Evolutionary conservation across 2,113 vertebrate species (phyloP), one percentile per base, ranked within the genome.

Genomic region (Microtus ochrogaster): DNA sequence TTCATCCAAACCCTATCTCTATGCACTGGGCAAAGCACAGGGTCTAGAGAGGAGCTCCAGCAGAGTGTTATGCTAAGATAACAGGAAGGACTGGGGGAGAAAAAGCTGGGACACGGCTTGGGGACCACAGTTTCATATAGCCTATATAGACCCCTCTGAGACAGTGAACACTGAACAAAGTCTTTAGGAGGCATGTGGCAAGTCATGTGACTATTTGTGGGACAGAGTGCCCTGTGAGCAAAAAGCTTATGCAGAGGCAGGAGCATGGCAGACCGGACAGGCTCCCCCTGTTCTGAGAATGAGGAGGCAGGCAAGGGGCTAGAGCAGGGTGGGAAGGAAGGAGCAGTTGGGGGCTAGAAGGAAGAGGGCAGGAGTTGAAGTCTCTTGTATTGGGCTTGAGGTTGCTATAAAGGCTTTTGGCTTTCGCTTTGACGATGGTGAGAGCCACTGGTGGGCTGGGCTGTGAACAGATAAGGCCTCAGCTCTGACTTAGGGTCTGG

Each of bases 221-320:
- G 11, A 8, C 19, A 30, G 49, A 33, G 49, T 1, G 8, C 11
- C 41, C 5, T 5, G 21, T 3, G 28, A 52, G 16, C 11, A 30
- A 49, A 41, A 72, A 92, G 47, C 63, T 44, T 49, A 6, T 65
- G 30, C 83, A 89, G 58, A 85, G 65, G 77, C 82, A 96, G 89
- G n/a, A 86, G 21, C 78, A 14, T 58, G 58, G 30, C 9, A 7
- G 47, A 79, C 26, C 17, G 52, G 55, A 79, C 61, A 72, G 39
- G 33, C 44, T 22, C 52, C n/a, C n/a, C 82, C 95, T 90, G 33
- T 61, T 76, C 55, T 74, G 7, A 82, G 44, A 83, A 58, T 26
- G 52, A 79, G 63, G 89, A 88, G 7, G 19, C 39, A 81, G 41
- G 52, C 26, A 6, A 5, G 68, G 12, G 24, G 9, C 58, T 55